Evolutionary conservation across 2,797 vertebrate species (phyloP).

Genomic region (Pipistrellus kuhlii): DNA sequence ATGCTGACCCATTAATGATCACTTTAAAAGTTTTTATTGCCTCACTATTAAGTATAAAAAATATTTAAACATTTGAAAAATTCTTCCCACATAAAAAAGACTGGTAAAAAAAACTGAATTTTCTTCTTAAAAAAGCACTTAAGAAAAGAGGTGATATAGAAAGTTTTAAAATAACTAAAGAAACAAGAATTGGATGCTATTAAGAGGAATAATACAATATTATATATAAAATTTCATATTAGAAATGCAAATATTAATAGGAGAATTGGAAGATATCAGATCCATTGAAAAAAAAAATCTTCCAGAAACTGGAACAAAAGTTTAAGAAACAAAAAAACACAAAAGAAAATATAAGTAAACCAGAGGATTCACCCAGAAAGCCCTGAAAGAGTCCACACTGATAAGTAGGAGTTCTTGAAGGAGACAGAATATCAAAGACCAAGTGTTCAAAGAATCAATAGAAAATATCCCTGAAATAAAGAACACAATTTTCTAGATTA

Average conservation of each 20-base stretch:
- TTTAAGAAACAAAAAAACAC: constrained; percentile 23
- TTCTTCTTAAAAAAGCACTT: background rate
- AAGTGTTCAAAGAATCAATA: constrained; percentile 27
- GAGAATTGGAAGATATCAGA: background rate
- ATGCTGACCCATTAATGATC: background rate
- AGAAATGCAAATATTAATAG: constrained; percentile 2
- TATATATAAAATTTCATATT: constrained; percentile 53
- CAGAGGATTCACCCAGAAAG: background rate
- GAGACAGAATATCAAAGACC: background rate
- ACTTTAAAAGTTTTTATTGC: background rate
- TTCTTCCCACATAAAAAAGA: background rate
- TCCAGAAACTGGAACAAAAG: background rate
- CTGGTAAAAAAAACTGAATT: background rate
- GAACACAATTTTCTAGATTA: background rate
- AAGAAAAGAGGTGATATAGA: background rate
- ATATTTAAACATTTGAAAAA: background rate
- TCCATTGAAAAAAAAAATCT: background rate
- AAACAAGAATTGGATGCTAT: constrained; percentile 51
- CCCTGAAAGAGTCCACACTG: background rate
- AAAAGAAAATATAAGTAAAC: background rate
- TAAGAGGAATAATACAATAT: background rate
- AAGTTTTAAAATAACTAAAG: background rate
- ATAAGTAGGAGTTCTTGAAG: background rate
- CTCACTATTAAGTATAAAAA: background rate
- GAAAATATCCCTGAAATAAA: constrained; percentile 32